Evolutionary conservation across 2,113 vertebrate genomes (phyloP), one percentile per base, ranked within the genome.

Genomic region (Hiodon tergisus): DNA sequence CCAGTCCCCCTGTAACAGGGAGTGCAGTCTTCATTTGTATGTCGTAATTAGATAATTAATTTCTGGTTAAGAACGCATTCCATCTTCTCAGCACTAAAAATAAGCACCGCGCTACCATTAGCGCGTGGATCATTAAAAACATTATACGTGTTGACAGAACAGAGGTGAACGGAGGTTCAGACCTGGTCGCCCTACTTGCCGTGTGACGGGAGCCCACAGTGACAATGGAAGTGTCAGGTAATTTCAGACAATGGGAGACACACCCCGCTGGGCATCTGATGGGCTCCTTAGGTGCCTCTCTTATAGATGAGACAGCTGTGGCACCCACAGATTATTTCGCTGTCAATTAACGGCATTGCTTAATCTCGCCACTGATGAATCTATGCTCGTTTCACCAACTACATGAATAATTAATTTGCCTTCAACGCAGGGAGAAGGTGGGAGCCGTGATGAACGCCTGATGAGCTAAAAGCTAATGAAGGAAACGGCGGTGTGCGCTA

Each of bases 41-140:
- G 83, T 88, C 84, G 86, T 90, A 90, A 92, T 91, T 90, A 90
- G 86, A 88, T 87, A 88, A 92, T 92, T 91, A 91, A 87, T 90
- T 91, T 89, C 89, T 91, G 88, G 89, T 90, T 90, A 90, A 91
- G 87, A 87, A 89, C 82, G 87, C 89, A 89, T 90, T 92, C 90
- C 90, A 89, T 91, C 89, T 91, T 86, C 74, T 79, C 80, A 84
- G 88, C 88, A 87, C 88, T 88, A 90, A 90, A 31, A 92, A 89
- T 89, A 92, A 89, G 88, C 89, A 88, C 79, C 77, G 80, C 31
- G 81, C 82, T 85, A 86, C 63, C 75, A 81, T 78, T 73, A 80
- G 76, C 80, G 86, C 89, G 88, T 31, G 31, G 31, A 31, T 31
- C 31, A 31, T 31, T 31, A 31, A 31, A 89, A 89, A 86, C 88